Evolutionary conservation across 2,113 vertebrate species (phyloP).

Genomic region (Oceanodroma tethys): DNA sequence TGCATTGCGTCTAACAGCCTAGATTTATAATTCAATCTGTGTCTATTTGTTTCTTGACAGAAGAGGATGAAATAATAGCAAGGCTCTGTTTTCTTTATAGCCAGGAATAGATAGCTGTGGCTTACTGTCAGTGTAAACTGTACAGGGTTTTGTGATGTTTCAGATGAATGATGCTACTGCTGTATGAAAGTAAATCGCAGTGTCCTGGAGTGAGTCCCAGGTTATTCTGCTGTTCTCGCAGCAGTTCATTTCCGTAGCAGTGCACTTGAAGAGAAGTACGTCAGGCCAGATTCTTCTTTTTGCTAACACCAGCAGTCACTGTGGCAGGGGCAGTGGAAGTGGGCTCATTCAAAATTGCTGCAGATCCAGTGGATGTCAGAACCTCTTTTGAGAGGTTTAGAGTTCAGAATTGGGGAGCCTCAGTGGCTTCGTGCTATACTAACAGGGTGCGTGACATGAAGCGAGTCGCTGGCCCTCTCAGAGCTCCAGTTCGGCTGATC

Average conservation of each 20-base stretch:
- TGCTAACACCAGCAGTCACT: not conserved
- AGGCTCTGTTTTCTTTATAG: not conserved
- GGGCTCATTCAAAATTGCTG: rapidly evolving
- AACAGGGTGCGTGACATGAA: no score
- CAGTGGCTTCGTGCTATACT: rapidly evolving
- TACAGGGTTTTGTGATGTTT: not conserved
- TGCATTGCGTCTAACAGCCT: not conserved
- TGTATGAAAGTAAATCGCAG: not conserved
- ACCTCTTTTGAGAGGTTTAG: not conserved
- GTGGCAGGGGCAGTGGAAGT: not conserved
- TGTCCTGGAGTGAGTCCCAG: not conserved
- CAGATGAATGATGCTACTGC: not conserved
- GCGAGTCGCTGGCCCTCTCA: not conserved
- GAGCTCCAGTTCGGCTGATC: not conserved
- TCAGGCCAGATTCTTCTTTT: not conserved
- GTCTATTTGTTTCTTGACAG: not conserved
- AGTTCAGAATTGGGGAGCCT: not conserved
- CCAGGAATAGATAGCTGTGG: not conserved
- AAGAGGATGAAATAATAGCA: not conserved
- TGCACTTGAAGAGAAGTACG: not conserved
- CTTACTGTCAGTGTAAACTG: not conserved
- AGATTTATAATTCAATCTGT: not conserved
- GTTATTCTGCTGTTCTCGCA: not conserved
- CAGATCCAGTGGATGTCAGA: not conserved
- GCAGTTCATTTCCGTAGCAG: not conserved